Evolutionary conservation across 2,797 vertebrate genomes (phyloP).

Genomic region (Tangara arthus): DNA sequence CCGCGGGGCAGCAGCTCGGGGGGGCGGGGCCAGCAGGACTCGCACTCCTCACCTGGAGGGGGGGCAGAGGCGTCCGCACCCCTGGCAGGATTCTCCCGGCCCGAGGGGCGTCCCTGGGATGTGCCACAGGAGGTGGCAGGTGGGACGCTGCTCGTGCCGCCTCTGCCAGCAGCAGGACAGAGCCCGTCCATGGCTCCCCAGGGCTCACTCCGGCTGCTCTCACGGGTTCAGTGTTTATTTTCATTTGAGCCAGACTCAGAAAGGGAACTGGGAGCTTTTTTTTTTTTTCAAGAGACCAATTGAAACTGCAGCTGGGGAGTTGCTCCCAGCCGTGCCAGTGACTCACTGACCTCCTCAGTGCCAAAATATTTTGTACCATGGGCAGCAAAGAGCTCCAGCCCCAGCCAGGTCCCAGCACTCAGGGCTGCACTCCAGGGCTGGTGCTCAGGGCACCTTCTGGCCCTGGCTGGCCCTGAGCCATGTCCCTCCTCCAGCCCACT

Average conservation of each 20-base stretch:
- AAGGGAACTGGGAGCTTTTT: constrained; percentile 22
- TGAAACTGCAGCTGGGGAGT: neutral
- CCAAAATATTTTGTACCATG: neutral
- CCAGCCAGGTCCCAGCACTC: accelerated
- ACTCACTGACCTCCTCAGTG: neutral
- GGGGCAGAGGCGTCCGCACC: accelerated
- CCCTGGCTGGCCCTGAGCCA: neutral
- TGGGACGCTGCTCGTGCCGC: neutral
- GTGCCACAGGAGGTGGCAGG: neutral
- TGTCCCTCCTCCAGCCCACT: neutral
- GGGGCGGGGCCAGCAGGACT: constrained; percentile 35
- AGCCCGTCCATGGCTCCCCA: neutral
- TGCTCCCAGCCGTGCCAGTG: neutral
- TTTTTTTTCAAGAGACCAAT: neutral
- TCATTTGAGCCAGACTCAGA: neutral
- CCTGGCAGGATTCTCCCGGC: neutral
- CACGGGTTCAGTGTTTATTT: neutral
- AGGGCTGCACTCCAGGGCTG: neutral
- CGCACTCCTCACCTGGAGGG: constrained; percentile 62
- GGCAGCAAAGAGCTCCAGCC: neutral
- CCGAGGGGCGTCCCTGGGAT: accelerated
- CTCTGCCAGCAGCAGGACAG: neutral
- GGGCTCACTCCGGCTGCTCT: neutral
- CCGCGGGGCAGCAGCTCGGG: neutral
- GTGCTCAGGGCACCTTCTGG: neutral